These are phyloP conservation scores for Oxyruncus cristatus DNA, from an alignment of 2,113 vertebrate species.

Conservation along the genomic window DNA sequence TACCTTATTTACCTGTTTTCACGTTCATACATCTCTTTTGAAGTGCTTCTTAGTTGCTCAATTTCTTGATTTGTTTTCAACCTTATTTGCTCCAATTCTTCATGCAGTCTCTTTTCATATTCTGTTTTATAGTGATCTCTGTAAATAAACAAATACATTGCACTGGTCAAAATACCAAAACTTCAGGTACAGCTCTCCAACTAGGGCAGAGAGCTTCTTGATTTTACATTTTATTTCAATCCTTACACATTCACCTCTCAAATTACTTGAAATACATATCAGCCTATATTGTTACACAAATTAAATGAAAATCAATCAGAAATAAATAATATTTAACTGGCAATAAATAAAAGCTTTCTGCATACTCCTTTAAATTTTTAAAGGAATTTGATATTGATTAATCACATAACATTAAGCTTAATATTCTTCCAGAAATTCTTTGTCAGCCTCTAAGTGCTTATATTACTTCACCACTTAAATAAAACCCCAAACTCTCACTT, in stretches of 20 bases:
- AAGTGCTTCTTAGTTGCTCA: constrained; percentile 86
- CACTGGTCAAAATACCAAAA: background rate
- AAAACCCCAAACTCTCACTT: background rate
- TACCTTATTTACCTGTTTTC: constrained; percentile 90
- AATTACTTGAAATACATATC: background rate
- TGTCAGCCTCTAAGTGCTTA: background rate
- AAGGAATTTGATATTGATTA: background rate
- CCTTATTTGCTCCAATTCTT: constrained; percentile 91
- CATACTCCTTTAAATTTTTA: background rate
- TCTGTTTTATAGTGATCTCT: constrained; percentile 94
- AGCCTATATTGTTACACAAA: background rate
- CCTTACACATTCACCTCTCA: background rate
- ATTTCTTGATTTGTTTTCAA: constrained; percentile 93
- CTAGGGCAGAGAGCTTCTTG: background rate
- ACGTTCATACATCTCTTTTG: constrained; percentile 96
- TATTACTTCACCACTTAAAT: background rate
- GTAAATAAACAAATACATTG: constrained; percentile 6
- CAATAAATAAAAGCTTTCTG: background rate
- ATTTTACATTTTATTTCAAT: background rate
- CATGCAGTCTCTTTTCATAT: constrained; percentile 88
- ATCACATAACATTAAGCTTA: background rate
- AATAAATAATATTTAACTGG: background rate
- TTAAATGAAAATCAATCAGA: background rate
- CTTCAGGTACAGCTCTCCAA: background rate
- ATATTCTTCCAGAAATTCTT: background rate